Evolutionary conservation across 2,113 vertebrate species (phyloP).

Genomic region (Coturnix japonica): DNA sequence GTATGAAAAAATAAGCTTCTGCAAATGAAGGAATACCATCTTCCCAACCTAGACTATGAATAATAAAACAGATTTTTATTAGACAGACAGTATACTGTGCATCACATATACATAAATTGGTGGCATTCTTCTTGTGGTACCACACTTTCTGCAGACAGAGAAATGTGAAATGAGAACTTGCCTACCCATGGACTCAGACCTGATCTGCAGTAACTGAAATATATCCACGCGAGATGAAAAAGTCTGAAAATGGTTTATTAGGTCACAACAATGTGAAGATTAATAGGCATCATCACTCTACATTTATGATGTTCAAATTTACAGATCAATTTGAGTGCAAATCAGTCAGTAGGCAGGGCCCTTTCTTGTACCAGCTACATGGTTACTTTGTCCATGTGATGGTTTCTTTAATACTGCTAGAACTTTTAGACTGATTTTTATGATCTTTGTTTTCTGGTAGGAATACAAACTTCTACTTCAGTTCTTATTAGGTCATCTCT

Average conservation of each 20-base stretch:
- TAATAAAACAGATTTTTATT: background rate
- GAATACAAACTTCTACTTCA: background rate
- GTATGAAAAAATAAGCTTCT: background rate
- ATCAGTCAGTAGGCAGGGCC: background rate
- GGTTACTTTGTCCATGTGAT: background rate
- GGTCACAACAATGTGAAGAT: constrained; percentile 5
- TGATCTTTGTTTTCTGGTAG: background rate
- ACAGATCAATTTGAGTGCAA: background rate
- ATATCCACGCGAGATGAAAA: background rate
- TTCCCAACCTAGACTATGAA: background rate
- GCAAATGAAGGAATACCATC: background rate
- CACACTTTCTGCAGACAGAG: background rate
- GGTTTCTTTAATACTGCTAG: background rate
- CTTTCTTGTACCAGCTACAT: background rate
- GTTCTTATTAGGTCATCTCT: background rate
- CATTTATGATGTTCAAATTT: background rate
- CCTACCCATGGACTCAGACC: background rate
- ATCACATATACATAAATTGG: background rate
- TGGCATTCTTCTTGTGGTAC: background rate
- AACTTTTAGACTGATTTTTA: background rate
- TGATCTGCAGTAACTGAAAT: background rate
- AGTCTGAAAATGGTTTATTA: constrained; percentile 30
- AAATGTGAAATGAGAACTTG: background rate
- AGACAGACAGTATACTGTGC: background rate
- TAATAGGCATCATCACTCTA: constrained; percentile 11